Percentiles rank a stretch among this genome's conserved stretches.
Evolutionary conservation across 2,113 vertebrate genomes (phyloP).

Genomic region (Sylvicapra grimmia): DNA sequence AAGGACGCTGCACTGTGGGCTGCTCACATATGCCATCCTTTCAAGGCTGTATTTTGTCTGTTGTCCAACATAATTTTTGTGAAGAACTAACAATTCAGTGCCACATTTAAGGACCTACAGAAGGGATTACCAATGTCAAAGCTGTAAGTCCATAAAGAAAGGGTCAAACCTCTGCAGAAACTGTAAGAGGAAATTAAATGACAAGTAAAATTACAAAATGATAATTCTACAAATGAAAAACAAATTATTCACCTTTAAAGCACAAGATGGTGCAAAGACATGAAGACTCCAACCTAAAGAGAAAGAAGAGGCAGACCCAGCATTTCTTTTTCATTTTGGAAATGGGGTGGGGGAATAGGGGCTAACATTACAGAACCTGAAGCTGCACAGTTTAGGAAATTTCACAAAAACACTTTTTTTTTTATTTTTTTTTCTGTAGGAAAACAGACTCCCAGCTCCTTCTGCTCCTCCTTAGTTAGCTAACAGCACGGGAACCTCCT

Average conservation of each 20-base stretch:
- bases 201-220: not conserved
- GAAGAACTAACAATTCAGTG: not conserved
- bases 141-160: not conserved
- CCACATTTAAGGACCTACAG: not conserved
- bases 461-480: constrained; percentile 42
- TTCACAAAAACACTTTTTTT: not conserved
- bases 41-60: not conserved
- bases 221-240: not conserved
- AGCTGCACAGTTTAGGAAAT: not conserved
- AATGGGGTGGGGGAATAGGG: not conserved
- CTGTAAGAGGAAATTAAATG: not conserved
- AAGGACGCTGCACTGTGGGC: not conserved
- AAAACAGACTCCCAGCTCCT: not conserved
- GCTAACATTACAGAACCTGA: not conserved
- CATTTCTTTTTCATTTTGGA: not conserved
- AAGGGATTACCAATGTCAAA: not conserved
- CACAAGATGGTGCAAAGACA: not conserved
- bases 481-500: constrained; percentile 48
- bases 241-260: not conserved
- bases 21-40: not conserved
- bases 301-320: not conserved
- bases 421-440: not conserved
- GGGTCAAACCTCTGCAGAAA: not conserved
- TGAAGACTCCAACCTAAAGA: not conserved
- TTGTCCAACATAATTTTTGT: not conserved